Base-by-base conservation (phyloP, 2,797 vertebrate species). In the Ataeniobius toweri region DNA sequence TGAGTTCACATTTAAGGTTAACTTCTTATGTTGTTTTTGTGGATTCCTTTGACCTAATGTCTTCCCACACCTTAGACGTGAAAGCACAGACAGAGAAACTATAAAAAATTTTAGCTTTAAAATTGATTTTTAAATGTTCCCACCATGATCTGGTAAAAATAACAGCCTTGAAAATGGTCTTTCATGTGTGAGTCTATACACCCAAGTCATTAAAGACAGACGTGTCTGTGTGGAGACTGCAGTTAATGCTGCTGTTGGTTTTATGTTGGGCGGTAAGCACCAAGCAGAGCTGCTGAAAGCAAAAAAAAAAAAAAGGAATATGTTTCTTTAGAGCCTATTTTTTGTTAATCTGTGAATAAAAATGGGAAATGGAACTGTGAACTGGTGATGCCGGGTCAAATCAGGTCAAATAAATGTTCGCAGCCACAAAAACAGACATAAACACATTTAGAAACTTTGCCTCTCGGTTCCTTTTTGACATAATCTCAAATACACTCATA, bases 311-410 rank as follows among this genome's bases (percentile, higher is more conserved):
- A 44, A 41, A 73, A 51, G 71, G 72, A 81, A 75, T 31, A 46
- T 61, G 79, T 75, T 86, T 74, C 13, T 14, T 31, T 61, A 78
- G 63, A 3, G 67, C 13, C 80, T 36, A 36, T 36, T 71, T 26
- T 53, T 86, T 39, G 48, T 58, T 76, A 44, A 70, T 56, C 18
- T 67, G 72, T 14, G 50, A 76, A 79, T 83, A 86, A 75, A 76
- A 63, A 70, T 48, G 51, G 16, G 58, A 71, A 71, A 75, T 5
- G 72, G 71, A 78, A 78, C 73, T 3, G 59, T 70, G 73, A 87
- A 65, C 56, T 48, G 53, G 16, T 46, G 28, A 31, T 2, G 44
- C 22, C 5, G 0, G 78, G 85, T 87, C 76, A 80, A 67, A 76
- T 68, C 24, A 18, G 56, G 59, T 67, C 58, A 71, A 80, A 82